Base-by-base conservation (phyloP, 2,797 vertebrate genomes). In the Neostethus bicornis region DNA sequence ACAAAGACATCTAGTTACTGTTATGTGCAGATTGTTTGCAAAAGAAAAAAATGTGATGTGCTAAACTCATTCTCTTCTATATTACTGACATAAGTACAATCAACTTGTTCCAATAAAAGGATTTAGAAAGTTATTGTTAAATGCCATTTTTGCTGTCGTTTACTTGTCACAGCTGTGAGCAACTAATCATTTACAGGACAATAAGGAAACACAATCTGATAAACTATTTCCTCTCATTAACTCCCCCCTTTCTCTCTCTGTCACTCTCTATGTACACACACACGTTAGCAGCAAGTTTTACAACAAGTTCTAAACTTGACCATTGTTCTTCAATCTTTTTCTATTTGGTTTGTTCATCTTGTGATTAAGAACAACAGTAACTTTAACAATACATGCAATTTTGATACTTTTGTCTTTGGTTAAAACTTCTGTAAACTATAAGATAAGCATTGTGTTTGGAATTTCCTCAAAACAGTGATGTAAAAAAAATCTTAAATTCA, bases 61-160 rank as follows among this genome's bases (percentile, higher is more conserved):
- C 39, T 35, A 7, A 21, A 32, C 42, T 56, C 32, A 46, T 58
- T 52, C n/a, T 46, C n/a, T 10, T 59, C 21, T 13, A 9, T 43
- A 38, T 61, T 21, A 26, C 44, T 66, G 32, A 64, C 32, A 53
- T 44, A 28, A 56, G 25, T 72, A 34, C 48, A 5, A 26, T 39
- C 7, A 41, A 58, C 37, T 1, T 57, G 34, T 47, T 68, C n/a
- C 52, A 86, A 76, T 86, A 83, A 84, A 77, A 35, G 11, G 60
- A 58, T 67, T 50, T 43, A 26, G 45, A 50, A 69, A 61, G 38
- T 20, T 52, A 7, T 66, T 71, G 25, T 47, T 57, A n/a, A 60
- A 26, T 56, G 23, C 21, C 35, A 49, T 53, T 8, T 7, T 67
- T 68, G 23, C 24, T 59, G 39, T n/a, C n/a, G n/a, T n/a, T n/a